These are phyloP conservation scores for Eptatretus atami DNA, from an alignment of 2,797 vertebrate genomes.

Conservation along the genomic window DNA sequence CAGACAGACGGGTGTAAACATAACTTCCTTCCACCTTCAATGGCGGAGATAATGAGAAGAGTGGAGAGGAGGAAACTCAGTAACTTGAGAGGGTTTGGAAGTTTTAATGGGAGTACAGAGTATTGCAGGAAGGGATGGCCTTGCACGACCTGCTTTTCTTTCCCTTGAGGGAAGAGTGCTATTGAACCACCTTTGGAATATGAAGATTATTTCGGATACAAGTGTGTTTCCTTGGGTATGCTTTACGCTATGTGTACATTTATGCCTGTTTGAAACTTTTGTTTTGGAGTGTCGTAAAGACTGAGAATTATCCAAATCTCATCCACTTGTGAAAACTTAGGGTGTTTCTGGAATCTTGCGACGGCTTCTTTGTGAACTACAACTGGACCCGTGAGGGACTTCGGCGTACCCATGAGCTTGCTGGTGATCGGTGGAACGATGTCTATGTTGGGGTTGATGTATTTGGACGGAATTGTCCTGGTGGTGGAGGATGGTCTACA, in stretches of 20 bases:
- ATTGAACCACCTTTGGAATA: background rate
- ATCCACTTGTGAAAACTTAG: conserved; percentile 14
- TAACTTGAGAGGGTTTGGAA: no score
- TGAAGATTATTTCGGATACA: no score
- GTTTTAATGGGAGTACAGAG: no score
- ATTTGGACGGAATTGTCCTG: conserved; percentile 41
- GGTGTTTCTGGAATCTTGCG: conserved; percentile 44
- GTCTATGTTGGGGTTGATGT: conserved; percentile 53
- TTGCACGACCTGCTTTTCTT: fast-evolving
- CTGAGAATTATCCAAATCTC: background rate
- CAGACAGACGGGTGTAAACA: no score
- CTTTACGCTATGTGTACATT: background rate
- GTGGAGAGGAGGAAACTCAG: no score
- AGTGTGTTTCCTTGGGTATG: fast-evolving
- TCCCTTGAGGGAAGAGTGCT: background rate
- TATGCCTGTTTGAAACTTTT: no score
- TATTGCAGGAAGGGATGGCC: no score
- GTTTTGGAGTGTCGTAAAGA: no score
- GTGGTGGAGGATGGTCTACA: conserved; percentile 43
- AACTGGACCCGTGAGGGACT: conserved; percentile 51
- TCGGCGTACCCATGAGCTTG: conserved; percentile 16
- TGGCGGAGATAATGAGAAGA: no score
- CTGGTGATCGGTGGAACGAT: conserved; percentile 17
- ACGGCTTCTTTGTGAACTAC: conserved; percentile 80
- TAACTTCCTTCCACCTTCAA: no score